phyloP scores from a whole-genome alignment of 30 jellyfish, hydroid and myxozoan species.

The Hydractinia echinata region DNA sequence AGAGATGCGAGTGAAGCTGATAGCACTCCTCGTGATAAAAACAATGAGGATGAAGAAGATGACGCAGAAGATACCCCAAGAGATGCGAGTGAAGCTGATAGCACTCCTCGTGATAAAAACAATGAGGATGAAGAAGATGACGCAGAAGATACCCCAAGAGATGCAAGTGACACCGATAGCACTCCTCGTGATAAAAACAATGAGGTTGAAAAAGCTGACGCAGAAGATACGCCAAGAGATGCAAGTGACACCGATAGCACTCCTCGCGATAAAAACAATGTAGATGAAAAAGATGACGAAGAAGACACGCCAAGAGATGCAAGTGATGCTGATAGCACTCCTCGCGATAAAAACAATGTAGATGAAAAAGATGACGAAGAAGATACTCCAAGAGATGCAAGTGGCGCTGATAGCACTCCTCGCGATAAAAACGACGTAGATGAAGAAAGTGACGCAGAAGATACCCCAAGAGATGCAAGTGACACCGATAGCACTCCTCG shows the following conservation, averaged over 20 bases:
- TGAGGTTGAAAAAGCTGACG: not conserved
- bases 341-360: not conserved
- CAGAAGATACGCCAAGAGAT: not conserved
- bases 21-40: not conserved
- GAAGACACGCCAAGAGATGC: no score
- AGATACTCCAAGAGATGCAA: no score
- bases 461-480: no score
- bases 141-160: slow-evolving; percentile 1
- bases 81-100: slow-evolving; percentile 1
- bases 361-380: no score
- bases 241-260: no score
- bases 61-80: not conserved
- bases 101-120: not conserved
- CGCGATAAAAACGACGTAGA: not conserved
- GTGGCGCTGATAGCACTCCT: not conserved
- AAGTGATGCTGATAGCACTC: not conserved
- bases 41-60: not conserved
- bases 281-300: no score
- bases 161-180: not conserved
- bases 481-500: no score
- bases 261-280: no score
- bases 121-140: not conserved
- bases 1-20: not conserved
- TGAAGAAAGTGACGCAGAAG: no score
- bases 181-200: slow-evolving; percentile 14